phyloP scores from a whole-genome alignment of 2,888 invertebrate species.

The Trachelus troglodyta region DNA sequence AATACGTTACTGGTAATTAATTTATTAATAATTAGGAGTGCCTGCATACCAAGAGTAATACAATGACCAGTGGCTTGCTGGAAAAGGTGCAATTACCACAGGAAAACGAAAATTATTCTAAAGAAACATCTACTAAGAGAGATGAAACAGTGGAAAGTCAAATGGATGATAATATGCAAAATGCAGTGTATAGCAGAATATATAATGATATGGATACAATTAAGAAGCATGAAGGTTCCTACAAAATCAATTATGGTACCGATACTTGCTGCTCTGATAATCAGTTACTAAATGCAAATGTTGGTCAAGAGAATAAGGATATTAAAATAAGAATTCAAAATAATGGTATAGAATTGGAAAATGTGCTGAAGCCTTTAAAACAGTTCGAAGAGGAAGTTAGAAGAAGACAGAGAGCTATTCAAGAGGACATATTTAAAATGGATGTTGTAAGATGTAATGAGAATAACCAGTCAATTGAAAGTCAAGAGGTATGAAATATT shows the following conservation, averaged over 20 bases:
- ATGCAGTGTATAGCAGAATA: neutral
- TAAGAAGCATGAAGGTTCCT: neutral
- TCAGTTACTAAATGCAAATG: neutral
- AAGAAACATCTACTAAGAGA: slow-evolving; percentile 4
- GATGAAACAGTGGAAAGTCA: neutral
- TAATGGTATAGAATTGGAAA: neutral
- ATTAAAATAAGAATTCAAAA: neutral
- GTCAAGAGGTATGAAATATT: slow-evolving; percentile 5
- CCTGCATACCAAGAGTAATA: slow-evolving; percentile 14
- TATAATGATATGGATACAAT: neutral
- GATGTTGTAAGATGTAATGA: slow-evolving; percentile 39
- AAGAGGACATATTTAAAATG: slow-evolving; percentile 48
- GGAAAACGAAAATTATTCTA: neutral
- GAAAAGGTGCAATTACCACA: slow-evolving; percentile 11
- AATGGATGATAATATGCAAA: neutral
- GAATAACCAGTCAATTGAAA: slow-evolving; percentile 15
- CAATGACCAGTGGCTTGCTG: slow-evolving; percentile 20
- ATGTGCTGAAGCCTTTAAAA: neutral
- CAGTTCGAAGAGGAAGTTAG: slow-evolving; percentile 26
- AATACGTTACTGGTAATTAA: neutral
- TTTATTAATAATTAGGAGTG: slow-evolving; percentile 12
- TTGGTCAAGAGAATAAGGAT: neutral
- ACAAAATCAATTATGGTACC: neutral
- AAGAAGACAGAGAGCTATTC: slow-evolving; percentile 38
- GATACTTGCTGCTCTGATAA: neutral